A percentile compares a stretch with the other conserved stretches of the same genome.
Evolutionary conservation across 1,140 invertebrate genomes (phyloP).

Genomic region (Papilio helenus): DNA sequence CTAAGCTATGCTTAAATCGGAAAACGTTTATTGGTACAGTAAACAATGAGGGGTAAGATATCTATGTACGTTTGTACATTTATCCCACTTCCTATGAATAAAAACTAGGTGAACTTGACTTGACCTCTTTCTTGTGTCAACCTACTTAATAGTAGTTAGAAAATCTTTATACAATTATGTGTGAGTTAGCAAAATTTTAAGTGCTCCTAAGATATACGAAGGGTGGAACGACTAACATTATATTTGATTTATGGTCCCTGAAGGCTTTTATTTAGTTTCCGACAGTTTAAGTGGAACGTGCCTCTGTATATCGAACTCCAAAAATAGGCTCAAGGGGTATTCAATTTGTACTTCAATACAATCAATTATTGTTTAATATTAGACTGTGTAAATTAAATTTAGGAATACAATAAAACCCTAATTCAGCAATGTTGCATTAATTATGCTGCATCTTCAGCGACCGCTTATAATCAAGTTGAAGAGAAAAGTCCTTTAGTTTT

Average conservation of each 20-base stretch:
- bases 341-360: neutral
- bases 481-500: no score
- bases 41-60: slow-evolving; percentile 49
- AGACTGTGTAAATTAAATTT: no score
- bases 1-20: neutral
- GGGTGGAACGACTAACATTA: neutral
- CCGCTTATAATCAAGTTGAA: no score
- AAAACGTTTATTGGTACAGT: slow-evolving; percentile 42
- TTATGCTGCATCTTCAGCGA: no score
- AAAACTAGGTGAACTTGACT: slow-evolving; percentile 62
- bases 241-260: neutral
- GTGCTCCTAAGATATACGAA: neutral
- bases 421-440: no score
- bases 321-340: neutral
- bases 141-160: slow-evolving; percentile 44
- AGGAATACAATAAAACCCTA: no score
- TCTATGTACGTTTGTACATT: neutral
- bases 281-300: neutral
- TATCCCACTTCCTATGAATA: slow-evolving; percentile 40
- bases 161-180: neutral
- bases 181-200: neutral
- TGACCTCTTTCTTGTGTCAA: slow-evolving; percentile 55
- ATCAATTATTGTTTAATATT: no score
- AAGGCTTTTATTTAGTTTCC: neutral
- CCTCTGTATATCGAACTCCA: neutral